phyloP scores from a whole-genome alignment of 2,797 vertebrate genomes.

The Sus cebifrons region DNA sequence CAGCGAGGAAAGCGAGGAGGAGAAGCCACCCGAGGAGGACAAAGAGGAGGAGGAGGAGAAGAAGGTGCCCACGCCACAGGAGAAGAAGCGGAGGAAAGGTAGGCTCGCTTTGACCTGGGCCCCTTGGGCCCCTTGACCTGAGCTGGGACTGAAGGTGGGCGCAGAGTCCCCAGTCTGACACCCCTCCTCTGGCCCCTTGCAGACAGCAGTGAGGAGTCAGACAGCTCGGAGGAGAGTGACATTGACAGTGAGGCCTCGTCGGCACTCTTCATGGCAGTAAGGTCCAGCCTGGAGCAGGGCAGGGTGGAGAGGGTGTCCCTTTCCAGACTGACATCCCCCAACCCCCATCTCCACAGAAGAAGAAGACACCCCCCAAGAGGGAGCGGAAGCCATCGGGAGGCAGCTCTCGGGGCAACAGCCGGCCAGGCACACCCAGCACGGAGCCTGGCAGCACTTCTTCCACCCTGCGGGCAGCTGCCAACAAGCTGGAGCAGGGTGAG shows the following conservation, averaged over 20 bases:
- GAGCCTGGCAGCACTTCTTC: conserved; percentile 93
- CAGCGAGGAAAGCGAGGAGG: conserved; percentile 96
- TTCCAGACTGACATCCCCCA: background rate
- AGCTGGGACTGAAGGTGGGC: accelerated
- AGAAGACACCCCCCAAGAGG: conserved; percentile 95
- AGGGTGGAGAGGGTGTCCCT: accelerated
- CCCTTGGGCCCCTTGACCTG: background rate
- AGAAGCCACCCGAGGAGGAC: conserved; percentile 94
- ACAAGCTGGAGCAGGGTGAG: conserved; percentile 95
- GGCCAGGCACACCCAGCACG: conserved; percentile 94
- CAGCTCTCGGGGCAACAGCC: conserved; percentile 95
- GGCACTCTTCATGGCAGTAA: conserved; percentile 95
- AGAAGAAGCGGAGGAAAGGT: conserved; percentile 92
- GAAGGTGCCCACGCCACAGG: conserved; percentile 88
- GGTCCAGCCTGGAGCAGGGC: accelerated
- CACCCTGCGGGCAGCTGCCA: conserved; percentile 95
- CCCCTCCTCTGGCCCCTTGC: background rate
- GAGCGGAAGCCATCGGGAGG: conserved; percentile 94
- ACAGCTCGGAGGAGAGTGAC: conserved; percentile 96
- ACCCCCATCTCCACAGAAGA: conserved; percentile 90
- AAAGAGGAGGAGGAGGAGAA: conserved; percentile 93
- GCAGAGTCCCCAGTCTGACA: background rate
- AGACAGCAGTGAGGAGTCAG: conserved; percentile 97
- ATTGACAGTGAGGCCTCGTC: conserved; percentile 95
- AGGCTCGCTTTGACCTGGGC: no score